phyloP scores from a whole-genome alignment of 2,113 vertebrate species.

The Naja naja region DNA sequence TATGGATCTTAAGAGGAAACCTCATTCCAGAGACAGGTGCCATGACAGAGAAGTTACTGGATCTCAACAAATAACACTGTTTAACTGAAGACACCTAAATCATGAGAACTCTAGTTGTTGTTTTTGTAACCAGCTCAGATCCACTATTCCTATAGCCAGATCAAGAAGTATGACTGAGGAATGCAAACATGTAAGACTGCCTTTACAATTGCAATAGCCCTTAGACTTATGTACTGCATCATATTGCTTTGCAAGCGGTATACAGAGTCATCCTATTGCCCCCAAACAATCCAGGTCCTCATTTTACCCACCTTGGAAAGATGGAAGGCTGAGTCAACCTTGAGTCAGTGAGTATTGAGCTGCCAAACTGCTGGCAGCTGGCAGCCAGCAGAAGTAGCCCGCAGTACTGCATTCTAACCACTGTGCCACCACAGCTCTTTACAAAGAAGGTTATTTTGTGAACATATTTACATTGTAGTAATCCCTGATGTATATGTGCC shows the following conservation, averaged over 20 bases:
- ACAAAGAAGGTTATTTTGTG: not conserved
- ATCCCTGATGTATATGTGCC: not conserved
- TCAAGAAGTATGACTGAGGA: not conserved
- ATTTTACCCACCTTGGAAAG: too few relatives aligned
- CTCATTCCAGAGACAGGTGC: not conserved
- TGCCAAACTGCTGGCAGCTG: too few relatives aligned
- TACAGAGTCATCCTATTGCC: too few relatives aligned
- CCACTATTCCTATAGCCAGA: not conserved
- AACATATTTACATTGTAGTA: not conserved
- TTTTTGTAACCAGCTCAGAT: not conserved
- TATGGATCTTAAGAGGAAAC: not conserved
- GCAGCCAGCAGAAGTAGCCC: too few relatives aligned
- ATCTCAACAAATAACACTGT: not conserved
- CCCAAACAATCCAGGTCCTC: too few relatives aligned
- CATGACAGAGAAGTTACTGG: not conserved
- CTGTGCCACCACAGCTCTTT: too few relatives aligned
- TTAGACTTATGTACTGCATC: too few relatives aligned
- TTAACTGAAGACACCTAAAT: not conserved
- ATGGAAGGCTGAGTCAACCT: too few relatives aligned
- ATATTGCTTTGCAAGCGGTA: too few relatives aligned
- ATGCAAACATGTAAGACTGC: not conserved
- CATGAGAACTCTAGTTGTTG: not conserved
- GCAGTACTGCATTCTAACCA: too few relatives aligned
- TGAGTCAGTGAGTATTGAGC: too few relatives aligned
- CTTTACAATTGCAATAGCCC: too few relatives aligned